A percentile compares a stretch with the other conserved stretches of the same genome.
phyloP scores from a whole-genome alignment of 1,140 invertebrate species.

The Aporrectodea caliginosa region DNA sequence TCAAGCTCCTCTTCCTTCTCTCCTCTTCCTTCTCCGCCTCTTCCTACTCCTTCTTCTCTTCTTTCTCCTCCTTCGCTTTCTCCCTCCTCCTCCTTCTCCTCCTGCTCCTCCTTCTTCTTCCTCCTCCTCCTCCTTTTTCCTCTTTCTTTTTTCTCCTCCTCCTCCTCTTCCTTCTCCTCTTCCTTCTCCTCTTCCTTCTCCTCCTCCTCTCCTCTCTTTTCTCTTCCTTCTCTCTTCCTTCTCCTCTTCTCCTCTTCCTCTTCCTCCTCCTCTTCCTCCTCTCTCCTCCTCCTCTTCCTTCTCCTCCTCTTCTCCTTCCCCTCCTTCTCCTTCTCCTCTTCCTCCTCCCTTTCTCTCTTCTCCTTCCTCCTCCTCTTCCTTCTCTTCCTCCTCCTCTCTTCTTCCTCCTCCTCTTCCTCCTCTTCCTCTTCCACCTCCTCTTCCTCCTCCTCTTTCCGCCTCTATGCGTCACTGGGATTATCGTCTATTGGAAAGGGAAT shows the following conservation, averaged over 20 bases:
- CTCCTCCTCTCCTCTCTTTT: too few species aligned
- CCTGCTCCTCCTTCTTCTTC: too few species aligned
- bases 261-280: too few species aligned
- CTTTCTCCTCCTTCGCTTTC: background rate
- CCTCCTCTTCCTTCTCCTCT: too few species aligned
- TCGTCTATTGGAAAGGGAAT: background rate
- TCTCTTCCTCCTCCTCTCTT: constrained; percentile 7
- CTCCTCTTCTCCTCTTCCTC: too few species aligned
- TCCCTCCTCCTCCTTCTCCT: background rate
- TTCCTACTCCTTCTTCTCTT: background rate
- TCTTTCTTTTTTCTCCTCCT: background rate
- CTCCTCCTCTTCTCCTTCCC: too few species aligned
- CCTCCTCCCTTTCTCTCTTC: background rate
- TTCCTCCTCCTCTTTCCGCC: background rate
- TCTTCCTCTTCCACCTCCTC: too few species aligned
- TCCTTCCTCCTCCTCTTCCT: constrained; percentile 9
- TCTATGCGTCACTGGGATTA: background rate
- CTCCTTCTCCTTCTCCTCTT: too few species aligned
- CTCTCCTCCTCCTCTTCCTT: too few species aligned
- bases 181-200: too few species aligned
- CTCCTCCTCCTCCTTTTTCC: background rate
- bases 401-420: constrained; percentile 15
- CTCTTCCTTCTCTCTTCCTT: too few species aligned
- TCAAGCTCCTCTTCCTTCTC: background rate
- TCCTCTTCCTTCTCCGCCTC: background rate